Base-by-base conservation (phyloP, 37 sponge, comb jelly and placozoan genomes). In the Oopsacas minuta region DNA sequence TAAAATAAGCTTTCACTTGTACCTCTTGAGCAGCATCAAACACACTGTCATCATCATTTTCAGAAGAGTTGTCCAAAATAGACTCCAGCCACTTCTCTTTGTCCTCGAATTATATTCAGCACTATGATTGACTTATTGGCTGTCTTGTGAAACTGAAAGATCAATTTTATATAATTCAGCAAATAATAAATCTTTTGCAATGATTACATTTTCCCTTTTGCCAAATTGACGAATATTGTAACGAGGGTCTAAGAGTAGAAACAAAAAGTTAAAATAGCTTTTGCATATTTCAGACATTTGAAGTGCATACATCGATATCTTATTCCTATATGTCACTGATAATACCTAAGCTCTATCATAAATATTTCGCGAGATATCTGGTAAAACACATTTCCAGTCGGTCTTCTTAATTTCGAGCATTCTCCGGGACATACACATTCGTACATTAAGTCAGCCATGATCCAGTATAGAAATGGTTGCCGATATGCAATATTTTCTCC, bases 221-320 rank as follows among this genome's bases (percentile, higher is more conserved):
- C 75, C 28, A 61, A 61, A 61, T 32, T 34, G 32, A 61, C 75
- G 75, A 61, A 34, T 61, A 25, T 61, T 61, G 75, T 61, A 61
- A 61, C 75, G 75, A 61, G 75, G 75, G 75, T 61, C 75, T 61
- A 61, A 61, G 75, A 61, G 75, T 61, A n/a, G n/a, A n/a, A n/a
- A n/a, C n/a, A n/a, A n/a, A n/a, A n/a, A n/a, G n/a, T n/a, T n/a
- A n/a, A n/a, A n/a, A n/a, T n/a, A n/a, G n/a, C n/a, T n/a, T n/a
- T n/a, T n/a, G n/a, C n/a, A n/a, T n/a, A n/a, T n/a, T n/a, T n/a
- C n/a, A n/a, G n/a, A n/a, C n/a, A n/a, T n/a, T n/a, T n/a, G n/a
- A n/a, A n/a, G n/a, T n/a, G n/a, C n/a, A n/a, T n/a, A n/a, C n/a
- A n/a, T n/a, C n/a, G n/a, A n/a, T n/a, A n/a, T n/a, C n/a, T n/a